Percentiles rank a stretch among this genome's conserved stretches.
Evolutionary conservation across 2,113 vertebrate species (phyloP).

Genomic region (Odontesthes bonariensis): DNA sequence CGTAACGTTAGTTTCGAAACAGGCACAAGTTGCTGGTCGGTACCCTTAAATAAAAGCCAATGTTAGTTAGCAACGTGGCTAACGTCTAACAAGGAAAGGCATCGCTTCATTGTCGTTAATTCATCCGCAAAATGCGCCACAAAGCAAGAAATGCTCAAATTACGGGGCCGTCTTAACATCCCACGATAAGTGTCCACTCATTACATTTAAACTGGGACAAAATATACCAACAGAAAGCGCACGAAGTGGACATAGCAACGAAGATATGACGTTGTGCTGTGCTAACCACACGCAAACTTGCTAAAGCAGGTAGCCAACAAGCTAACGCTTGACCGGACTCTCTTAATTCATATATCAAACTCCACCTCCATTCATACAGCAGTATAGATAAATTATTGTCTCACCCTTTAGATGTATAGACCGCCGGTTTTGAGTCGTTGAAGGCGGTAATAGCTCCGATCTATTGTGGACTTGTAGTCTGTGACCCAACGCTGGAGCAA

Average conservation of each 20-base stretch:
- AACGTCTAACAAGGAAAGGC: background rate
- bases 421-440: background rate
- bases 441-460: background rate
- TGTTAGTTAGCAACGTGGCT: background rate
- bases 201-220: background rate
- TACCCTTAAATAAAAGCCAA: background rate
- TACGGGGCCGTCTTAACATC: background rate
- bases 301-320: constrained; percentile 38
- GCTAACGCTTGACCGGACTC: constrained; percentile 47
- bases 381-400: background rate
- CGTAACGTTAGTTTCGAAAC: background rate
- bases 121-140: background rate
- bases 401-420: constrained; percentile 33
- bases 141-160: background rate
- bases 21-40: background rate
- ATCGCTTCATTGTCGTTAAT: constrained; percentile 4
- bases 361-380: background rate
- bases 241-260: background rate
- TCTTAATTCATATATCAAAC: constrained; percentile 9
- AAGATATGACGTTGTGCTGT: background rate
- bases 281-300: constrained; percentile 26
- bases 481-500: constrained; percentile 35
- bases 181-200: too few species aligned
- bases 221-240: background rate
- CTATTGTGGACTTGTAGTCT: background rate